phyloP scores from a whole-genome alignment of 35 echinoderm and acorn worm genomes.

The Ophioderma brevispina region DNA sequence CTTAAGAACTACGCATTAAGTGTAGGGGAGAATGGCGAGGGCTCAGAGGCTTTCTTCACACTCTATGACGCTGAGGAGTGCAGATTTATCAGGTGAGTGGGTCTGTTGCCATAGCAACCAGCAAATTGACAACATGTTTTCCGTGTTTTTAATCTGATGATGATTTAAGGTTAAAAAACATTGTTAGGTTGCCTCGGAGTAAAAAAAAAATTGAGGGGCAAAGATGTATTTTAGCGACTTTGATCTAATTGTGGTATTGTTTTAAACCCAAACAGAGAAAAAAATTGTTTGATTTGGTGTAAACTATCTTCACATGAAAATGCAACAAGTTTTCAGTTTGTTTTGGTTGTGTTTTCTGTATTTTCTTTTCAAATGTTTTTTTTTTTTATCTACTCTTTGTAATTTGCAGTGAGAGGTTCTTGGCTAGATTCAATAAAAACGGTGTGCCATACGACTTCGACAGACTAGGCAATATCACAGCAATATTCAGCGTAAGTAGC shows the following conservation, averaged over 20 bases:
- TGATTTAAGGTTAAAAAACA: too few species aligned
- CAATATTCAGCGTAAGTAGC: slow-evolving; percentile 83
- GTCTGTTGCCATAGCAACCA: background rate
- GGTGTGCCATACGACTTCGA: slow-evolving; percentile 59
- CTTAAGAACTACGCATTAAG: slow-evolving; percentile 69
- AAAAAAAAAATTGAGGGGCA: too few species aligned
- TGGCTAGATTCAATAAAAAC: slow-evolving; percentile 77
- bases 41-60: slow-evolving; percentile 65
- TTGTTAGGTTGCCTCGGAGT: too few species aligned
- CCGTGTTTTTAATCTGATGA: too few species aligned
- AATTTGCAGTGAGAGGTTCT: slow-evolving; percentile 72
- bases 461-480: slow-evolving; percentile 70
- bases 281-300: too few species aligned
- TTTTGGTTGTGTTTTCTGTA: too few species aligned
- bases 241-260: too few species aligned
- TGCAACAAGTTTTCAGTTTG: too few species aligned
- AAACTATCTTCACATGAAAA: too few species aligned
- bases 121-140: too few species aligned
- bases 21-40: slow-evolving; percentile 71
- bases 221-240: too few species aligned
- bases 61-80: slow-evolving; percentile 64
- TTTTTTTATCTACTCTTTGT: background rate
- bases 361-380: background rate
- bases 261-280: too few species aligned
- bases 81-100: slow-evolving; percentile 66